phyloP scores from a whole-genome alignment of 2,113 vertebrate genomes.

The Odontesthes bonariensis region DNA sequence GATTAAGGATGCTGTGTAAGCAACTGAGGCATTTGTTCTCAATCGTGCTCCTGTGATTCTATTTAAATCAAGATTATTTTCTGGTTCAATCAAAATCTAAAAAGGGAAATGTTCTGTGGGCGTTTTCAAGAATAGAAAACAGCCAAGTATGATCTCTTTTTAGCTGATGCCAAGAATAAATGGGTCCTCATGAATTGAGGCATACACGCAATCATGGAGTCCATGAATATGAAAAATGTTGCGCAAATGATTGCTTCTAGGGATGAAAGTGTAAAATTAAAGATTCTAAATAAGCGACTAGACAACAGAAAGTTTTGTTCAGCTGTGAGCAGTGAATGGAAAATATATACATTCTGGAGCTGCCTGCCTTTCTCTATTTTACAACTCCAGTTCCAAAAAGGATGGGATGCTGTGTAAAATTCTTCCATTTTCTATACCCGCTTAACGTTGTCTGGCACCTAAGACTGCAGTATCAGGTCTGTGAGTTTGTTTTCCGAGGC shows the following conservation, averaged over 20 bases:
- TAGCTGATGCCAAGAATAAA: constrained; percentile 39
- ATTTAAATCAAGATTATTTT: constrained; percentile 71
- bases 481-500: constrained; percentile 12
- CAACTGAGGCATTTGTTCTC: constrained; percentile 49
- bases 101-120: constrained; percentile 53
- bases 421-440: too few relatives aligned
- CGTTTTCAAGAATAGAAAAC: constrained; percentile 55
- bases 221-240: constrained; percentile 27
- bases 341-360: neutral
- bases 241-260: constrained; percentile 27
- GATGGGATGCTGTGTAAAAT: too few relatives aligned
- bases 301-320: constrained; percentile 9
- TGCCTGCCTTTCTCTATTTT: neutral
- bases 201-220: constrained; percentile 18
- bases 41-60: constrained; percentile 46
- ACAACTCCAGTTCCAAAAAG: too few relatives aligned
- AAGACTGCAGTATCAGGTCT: neutral
- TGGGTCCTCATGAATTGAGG: constrained; percentile 17
- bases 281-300: constrained; percentile 19
- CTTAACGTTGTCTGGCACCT: neutral
- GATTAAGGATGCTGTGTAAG: constrained; percentile 49
- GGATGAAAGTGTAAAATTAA: constrained; percentile 28
- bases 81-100: constrained; percentile 50
- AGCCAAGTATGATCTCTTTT: constrained; percentile 28
- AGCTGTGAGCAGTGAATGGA: constrained; percentile 1